Evolutionary conservation across 2,113 vertebrate species (phyloP).

Genomic region (Festucalex cinctus): DNA sequence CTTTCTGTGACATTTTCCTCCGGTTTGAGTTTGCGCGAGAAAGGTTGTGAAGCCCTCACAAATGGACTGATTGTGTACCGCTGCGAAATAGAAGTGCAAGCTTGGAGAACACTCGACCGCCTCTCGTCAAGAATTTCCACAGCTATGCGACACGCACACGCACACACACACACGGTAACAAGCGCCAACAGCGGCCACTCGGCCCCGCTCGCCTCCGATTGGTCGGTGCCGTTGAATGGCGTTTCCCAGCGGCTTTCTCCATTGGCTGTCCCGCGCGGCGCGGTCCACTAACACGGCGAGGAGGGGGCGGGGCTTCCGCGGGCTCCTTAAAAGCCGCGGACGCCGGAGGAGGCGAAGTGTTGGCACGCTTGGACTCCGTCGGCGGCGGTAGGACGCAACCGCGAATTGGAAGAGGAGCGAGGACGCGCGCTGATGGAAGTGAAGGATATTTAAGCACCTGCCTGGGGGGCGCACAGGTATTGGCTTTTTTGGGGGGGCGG

Average conservation of each 20-base stretch:
- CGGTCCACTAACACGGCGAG: slow-evolving; percentile 28
- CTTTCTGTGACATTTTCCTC: no score
- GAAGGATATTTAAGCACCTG: slow-evolving; percentile 59
- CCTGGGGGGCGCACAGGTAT: slow-evolving; percentile 66
- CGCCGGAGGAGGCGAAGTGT: slow-evolving; percentile 19
- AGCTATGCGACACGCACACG: slow-evolving; percentile 42
- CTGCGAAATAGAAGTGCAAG: no score
- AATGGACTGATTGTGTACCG: neutral
- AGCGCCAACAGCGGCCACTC: slow-evolving; percentile 43
- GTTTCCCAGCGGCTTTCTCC: neutral
- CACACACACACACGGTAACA: neutral
- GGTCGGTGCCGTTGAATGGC: slow-evolving; percentile 34
- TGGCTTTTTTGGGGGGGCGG: slow-evolving; percentile 16
- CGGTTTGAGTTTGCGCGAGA: neutral
- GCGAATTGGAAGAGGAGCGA: slow-evolving; percentile 33
- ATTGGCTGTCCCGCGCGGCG: slow-evolving; percentile 38
- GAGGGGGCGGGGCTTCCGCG: slow-evolving; percentile 47
- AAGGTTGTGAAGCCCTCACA: neutral
- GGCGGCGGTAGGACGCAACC: slow-evolving; percentile 27
- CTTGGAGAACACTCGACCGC: neutral
- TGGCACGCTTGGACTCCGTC: slow-evolving; percentile 29
- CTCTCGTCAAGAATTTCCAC: slow-evolving; percentile 40
- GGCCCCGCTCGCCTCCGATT: slow-evolving; percentile 33
- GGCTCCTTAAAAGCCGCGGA: slow-evolving; percentile 57
- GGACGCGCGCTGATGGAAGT: slow-evolving; percentile 57